Evolutionary conservation across 2,888 invertebrate genomes (phyloP), one percentile per base, ranked within the genome.

Genomic region (Byasa hedistus): DNA sequence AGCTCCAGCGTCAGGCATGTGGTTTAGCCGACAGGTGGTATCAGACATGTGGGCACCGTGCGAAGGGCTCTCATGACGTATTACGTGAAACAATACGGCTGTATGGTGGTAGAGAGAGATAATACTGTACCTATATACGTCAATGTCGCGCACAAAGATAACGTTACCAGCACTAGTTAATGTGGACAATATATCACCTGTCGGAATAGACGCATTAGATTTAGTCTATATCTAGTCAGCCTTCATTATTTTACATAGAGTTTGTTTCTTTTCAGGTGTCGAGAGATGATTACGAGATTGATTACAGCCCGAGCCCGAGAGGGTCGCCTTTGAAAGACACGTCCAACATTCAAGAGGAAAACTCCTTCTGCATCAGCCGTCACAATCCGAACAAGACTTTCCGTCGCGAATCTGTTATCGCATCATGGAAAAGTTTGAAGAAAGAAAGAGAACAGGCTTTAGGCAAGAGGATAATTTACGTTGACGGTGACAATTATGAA

Each of bases 341-440:
- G 12, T 87, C 91, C 51, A 91, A 91, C 77, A 83, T 90, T 68
- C 89, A 87, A 59, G 89, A 91, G 44, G 88, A 90, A 61, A 82
- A 81, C 58, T 77, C 84, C 1, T 91, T 84, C 77, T 83, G 82
- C 77, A 89, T 91, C 75, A 91, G 91, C 75, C 85, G 91, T n/a
- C 91, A 91, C 78, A 91, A 91, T 69, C 91, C 91, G 0, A 91
- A 91, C 78, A 91, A 86, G 76, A 91, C 91, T 39, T 92, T 91
- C 78, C 84, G 92, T 1, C 79, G 92, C 15, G 92, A 92, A 73
- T 88, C 91, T 1, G 91, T 92, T 48, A 92, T 92, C 24, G 92
- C 92, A 32, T 92, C 92, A 0, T 92, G 92, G 92, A 91, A 87
- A 72, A 89, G 82, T 71, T 75, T 92, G 76, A 92, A 92, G 76